Conservation (phyloP, 35 echinoderm and acorn worm genomes). For the Anneissia japonica region DNA sequence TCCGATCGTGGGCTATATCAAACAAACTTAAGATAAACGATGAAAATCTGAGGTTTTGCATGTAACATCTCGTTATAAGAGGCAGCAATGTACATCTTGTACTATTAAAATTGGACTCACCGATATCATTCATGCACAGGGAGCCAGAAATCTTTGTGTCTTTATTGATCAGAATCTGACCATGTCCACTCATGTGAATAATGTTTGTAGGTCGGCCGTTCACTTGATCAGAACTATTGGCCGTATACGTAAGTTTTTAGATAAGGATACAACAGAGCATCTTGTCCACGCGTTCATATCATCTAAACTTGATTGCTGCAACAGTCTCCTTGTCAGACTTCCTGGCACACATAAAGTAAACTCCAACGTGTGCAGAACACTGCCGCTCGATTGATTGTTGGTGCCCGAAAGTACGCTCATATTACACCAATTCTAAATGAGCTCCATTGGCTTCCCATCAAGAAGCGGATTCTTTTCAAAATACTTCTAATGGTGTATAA, state of each 20-base stretch:
- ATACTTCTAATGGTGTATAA: too few species aligned
- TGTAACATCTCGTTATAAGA: too few species aligned
- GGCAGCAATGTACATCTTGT: too few species aligned
- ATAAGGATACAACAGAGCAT: slow-evolving; percentile 15
- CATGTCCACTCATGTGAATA: not conserved
- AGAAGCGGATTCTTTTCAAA: too few species aligned
- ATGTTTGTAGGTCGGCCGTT: slow-evolving; percentile 6
- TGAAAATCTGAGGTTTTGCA: not conserved
- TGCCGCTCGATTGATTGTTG: not conserved
- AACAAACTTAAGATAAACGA: slow-evolving; percentile 21
- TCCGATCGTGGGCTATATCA: not conserved
- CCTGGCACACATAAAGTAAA: not conserved
- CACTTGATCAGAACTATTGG: slow-evolving; percentile 15
- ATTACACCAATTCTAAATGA: slow-evolving; percentile 7
- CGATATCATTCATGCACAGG: too few species aligned
- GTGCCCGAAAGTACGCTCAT: not conserved
- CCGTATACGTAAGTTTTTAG: slow-evolving; percentile 12
- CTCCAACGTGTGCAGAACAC: slow-evolving; percentile 12
- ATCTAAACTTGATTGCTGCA: slow-evolving; percentile 8
- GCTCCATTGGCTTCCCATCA: slow-evolving; percentile 15
- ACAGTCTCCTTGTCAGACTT: slow-evolving; percentile 14
- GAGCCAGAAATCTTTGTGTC: too few species aligned
- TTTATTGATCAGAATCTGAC: too few species aligned
- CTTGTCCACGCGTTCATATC: slow-evolving; percentile 30
- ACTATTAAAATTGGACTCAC: too few species aligned